These are phyloP conservation scores for Hippocampus kuda DNA, from an alignment of 2,797 vertebrate species.

Conservation along the genomic window DNA sequence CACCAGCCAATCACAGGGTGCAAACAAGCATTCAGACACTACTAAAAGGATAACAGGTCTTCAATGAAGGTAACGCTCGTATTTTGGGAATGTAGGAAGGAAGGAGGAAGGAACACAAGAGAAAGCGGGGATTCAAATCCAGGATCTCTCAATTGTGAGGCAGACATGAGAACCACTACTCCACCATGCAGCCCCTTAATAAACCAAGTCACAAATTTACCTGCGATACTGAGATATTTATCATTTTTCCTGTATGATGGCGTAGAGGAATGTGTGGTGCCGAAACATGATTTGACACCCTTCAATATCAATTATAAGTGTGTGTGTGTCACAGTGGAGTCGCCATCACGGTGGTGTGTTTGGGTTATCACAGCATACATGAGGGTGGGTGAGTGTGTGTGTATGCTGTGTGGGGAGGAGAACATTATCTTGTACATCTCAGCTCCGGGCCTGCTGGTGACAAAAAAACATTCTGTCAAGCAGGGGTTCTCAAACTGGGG, in stretches of 20 bases:
- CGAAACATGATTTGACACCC: background rate
- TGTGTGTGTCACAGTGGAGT: constrained; percentile 25
- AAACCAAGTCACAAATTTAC: constrained; percentile 33
- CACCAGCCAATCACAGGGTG: no score
- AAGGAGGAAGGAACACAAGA: background rate
- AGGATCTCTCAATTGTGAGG: background rate
- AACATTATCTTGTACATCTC: constrained; percentile 57
- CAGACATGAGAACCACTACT: background rate
- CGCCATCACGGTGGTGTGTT: constrained; percentile 59
- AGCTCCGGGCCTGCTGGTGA: constrained; percentile 29
- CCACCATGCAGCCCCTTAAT: background rate
- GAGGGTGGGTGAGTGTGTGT: constrained; percentile 55
- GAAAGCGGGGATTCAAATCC: background rate
- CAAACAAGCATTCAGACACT: background rate
- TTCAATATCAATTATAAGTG: constrained; percentile 3
- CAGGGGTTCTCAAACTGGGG: no score
- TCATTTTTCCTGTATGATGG: constrained; percentile 11
- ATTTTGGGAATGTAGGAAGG: background rate
- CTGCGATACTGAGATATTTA: constrained; percentile 2
- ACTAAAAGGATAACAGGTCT: no score
- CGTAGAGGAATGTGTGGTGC: constrained; percentile 1
- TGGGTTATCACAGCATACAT: constrained; percentile 66
- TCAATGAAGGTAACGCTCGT: background rate
- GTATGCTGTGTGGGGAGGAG: constrained; percentile 50
- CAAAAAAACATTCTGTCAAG: constrained; percentile 2